Conservation (phyloP, 2,113 vertebrate species). For the Ploceus nigricollis region DNA sequence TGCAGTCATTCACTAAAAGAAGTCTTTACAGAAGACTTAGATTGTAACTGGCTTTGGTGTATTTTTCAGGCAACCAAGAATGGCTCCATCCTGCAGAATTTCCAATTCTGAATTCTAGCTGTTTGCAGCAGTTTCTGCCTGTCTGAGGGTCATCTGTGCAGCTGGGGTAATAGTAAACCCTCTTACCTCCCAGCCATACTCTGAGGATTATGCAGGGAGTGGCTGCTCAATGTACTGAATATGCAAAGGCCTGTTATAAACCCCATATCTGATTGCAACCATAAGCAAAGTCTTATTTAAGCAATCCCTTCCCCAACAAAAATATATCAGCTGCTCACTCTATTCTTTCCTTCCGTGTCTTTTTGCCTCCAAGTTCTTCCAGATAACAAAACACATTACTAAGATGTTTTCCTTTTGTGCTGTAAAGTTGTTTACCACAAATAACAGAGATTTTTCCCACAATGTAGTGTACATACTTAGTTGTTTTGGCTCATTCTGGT, state of each 20-base stretch:
- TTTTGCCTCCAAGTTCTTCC: background rate
- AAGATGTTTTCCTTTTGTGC: background rate
- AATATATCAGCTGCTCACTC: background rate
- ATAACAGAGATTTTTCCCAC: background rate
- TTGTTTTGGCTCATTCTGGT: background rate
- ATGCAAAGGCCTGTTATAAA: constrained; percentile 26
- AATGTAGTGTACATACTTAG: background rate
- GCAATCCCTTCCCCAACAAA: background rate
- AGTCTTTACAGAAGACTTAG: background rate
- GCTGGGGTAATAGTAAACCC: background rate
- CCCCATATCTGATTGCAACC: background rate
- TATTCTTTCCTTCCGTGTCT: background rate
- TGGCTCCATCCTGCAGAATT: background rate
- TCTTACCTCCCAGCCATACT: background rate
- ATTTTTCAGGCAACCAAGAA: background rate
- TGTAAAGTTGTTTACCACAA: background rate
- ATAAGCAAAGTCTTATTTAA: background rate
- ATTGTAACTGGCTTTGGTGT: background rate
- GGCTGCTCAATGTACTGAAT: background rate
- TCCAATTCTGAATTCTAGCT: background rate
- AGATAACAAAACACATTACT: background rate
- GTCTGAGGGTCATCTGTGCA: background rate
- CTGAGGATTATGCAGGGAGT: constrained; percentile 14
- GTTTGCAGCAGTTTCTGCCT: background rate
- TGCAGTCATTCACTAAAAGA: background rate